These are phyloP conservation scores for Anarrhichthys ocellatus DNA, from an alignment of 2,113 vertebrate genomes.

Conservation along the genomic window DNA sequence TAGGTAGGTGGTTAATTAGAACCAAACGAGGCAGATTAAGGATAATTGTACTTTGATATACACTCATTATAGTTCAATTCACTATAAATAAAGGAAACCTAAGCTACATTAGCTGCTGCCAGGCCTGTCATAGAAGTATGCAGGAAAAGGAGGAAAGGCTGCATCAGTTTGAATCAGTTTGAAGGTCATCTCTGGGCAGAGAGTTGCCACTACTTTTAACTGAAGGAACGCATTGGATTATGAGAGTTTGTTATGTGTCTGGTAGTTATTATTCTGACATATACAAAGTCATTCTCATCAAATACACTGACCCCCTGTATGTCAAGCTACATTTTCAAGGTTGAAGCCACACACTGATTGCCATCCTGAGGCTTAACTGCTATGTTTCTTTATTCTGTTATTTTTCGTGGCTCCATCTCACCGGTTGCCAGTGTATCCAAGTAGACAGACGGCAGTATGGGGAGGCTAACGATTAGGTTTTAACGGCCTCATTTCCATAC, in stretches of 20 bases:
- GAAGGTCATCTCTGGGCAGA: background rate
- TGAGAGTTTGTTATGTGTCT: background rate
- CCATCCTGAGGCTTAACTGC: background rate
- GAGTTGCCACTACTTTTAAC: background rate
- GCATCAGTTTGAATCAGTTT: background rate
- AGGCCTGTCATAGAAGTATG: background rate
- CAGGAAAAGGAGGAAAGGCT: background rate
- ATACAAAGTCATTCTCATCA: background rate
- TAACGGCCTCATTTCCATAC: background rate
- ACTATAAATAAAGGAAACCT: background rate
- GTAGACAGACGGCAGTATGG: background rate
- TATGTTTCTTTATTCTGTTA: conserved; percentile 4
- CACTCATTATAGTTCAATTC: background rate
- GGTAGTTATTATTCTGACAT: background rate
- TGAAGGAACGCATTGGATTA: background rate
- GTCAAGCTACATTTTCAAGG: background rate
- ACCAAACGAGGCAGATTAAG: background rate
- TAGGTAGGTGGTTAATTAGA: background rate
- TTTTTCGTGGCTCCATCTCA: conserved; percentile 11
- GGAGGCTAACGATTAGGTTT: conserved; percentile 1
- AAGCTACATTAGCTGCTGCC: background rate
- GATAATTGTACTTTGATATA: background rate
- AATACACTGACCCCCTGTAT: background rate
- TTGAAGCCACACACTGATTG: background rate
- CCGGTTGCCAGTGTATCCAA: background rate